Percentiles rank a stretch among this genome's conserved stretches.
Evolutionary conservation across 2,888 invertebrate species (phyloP).

Genomic region (Lacanobia wlatinum): DNA sequence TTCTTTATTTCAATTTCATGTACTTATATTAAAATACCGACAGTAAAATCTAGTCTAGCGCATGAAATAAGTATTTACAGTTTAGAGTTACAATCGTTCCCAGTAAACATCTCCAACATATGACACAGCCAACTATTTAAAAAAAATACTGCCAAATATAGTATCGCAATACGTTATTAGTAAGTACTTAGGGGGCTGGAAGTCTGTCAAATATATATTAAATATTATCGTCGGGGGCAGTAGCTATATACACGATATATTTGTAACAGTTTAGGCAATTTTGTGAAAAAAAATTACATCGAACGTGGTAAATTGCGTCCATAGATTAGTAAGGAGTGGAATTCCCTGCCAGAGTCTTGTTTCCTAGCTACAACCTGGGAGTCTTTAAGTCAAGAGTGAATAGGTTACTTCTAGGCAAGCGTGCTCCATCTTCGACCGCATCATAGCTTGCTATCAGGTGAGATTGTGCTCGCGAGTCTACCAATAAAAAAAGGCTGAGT

Average conservation of each 20-base stretch:
- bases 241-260: conserved; percentile 36
- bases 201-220: conserved; percentile 53
- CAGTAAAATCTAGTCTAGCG: conserved; percentile 35
- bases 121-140: conserved; percentile 28
- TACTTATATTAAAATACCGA: neutral
- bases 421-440: too few relatives aligned
- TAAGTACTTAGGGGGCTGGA: conserved; percentile 64
- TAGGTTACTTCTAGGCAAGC: too few relatives aligned
- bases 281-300: neutral
- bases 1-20: neutral
- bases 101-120: conserved; percentile 24
- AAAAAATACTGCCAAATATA: conserved; percentile 62
- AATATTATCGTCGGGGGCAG: conserved; percentile 45
- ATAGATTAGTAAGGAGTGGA: too few relatives aligned
- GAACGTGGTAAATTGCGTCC: neutral
- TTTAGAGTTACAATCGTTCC: neutral
- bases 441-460: too few relatives aligned
- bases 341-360: too few relatives aligned
- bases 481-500: too few relatives aligned
- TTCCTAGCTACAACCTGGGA: too few relatives aligned
- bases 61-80: neutral
- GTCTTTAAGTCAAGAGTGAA: too few relatives aligned
- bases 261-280: neutral
- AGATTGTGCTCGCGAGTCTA: too few relatives aligned
- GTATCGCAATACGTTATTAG: conserved; percentile 43